Evolutionary conservation across 2,797 vertebrate genomes (phyloP).

Genomic region (Sarcoramphus papa): DNA sequence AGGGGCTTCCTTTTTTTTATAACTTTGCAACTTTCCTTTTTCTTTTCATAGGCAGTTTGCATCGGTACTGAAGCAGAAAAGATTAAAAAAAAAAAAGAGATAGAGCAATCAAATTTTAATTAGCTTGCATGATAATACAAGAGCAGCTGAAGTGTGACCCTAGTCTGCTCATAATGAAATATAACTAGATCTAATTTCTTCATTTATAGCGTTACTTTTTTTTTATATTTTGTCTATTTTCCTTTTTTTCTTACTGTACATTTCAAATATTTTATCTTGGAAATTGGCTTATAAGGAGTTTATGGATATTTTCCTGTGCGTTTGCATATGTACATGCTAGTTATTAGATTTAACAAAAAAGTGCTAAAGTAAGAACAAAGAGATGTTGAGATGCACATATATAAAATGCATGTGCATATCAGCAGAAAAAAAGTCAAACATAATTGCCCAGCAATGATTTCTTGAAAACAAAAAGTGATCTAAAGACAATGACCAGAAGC

Average conservation of each 20-base stretch:
- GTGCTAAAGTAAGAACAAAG: background rate
- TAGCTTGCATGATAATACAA: background rate
- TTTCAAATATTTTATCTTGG: background rate
- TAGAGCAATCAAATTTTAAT: background rate
- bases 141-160: background rate
- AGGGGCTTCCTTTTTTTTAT: background rate
- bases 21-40: background rate
- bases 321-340: background rate
- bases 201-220: background rate
- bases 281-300: background rate
- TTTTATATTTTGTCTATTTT: background rate
- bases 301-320: background rate
- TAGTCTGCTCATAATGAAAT: background rate
- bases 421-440: background rate
- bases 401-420: rapidly evolving
- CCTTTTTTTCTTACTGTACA: background rate
- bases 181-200: background rate
- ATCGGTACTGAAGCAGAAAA: background rate
- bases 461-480: background rate
- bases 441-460: background rate
- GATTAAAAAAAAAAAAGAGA: too few species aligned
- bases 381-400: background rate
- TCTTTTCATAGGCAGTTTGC: background rate
- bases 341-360: background rate
- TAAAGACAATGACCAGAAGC: background rate